Percentiles rank a stretch among this genome's conserved stretches.
Conservation (phyloP, 2,113 vertebrate genomes). For the Podiceps cristatus region DNA sequence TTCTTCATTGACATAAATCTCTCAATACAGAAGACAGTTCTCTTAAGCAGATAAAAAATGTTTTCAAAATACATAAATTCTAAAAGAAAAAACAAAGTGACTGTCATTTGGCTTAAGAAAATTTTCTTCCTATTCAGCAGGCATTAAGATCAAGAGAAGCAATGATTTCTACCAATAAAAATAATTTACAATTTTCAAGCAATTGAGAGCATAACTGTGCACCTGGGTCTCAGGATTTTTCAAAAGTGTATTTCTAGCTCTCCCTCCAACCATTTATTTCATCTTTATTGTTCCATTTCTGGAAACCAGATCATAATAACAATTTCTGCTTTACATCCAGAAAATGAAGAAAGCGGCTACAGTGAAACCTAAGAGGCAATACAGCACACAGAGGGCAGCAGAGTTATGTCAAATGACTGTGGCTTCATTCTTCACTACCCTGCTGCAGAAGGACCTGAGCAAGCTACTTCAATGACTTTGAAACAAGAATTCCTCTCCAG, state of each 20-base stretch:
- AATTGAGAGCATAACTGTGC: background rate
- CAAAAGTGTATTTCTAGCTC: background rate
- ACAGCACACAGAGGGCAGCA: background rate
- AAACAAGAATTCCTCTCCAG: background rate
- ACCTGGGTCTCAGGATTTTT: slow-evolving; percentile 6
- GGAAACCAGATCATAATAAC: background rate
- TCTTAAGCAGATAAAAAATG: slow-evolving; percentile 39
- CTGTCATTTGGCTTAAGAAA: background rate
- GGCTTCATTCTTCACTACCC: background rate
- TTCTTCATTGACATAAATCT: background rate
- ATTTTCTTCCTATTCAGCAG: background rate
- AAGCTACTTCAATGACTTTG: background rate
- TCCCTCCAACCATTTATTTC: background rate
- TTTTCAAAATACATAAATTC: slow-evolving; percentile 51
- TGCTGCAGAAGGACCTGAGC: background rate
- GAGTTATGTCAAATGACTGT: background rate
- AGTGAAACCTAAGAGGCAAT: background rate
- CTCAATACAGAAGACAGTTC: background rate
- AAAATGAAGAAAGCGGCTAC: background rate
- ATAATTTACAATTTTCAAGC: slow-evolving; percentile 31
- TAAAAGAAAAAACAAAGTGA: slow-evolving; percentile 55
- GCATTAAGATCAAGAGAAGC: slow-evolving; percentile 18
- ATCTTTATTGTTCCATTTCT: background rate
- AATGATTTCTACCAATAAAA: slow-evolving; percentile 43
- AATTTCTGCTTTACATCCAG: background rate